These are phyloP conservation scores for Amblyopsis rosae DNA, from an alignment of 2,113 vertebrate genomes.

Conservation along the genomic window DNA sequence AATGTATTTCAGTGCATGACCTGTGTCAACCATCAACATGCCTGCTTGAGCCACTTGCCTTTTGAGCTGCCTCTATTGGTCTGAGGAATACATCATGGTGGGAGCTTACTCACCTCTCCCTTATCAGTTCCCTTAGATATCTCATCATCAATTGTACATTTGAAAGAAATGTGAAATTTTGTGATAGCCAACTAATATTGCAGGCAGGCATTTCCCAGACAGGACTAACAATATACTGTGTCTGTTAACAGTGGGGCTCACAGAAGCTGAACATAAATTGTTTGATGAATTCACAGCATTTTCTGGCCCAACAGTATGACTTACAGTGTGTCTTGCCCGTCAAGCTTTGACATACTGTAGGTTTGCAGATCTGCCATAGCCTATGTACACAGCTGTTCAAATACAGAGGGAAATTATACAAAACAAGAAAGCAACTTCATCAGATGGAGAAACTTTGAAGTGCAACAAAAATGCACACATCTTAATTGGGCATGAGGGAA, in stretches of 20 bases:
- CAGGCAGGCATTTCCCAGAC: neutral
- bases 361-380: neutral
- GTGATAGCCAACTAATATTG: neutral
- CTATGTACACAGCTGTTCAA: neutral
- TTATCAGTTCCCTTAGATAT: too few species aligned
- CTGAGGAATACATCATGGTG: too few species aligned
- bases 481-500: neutral
- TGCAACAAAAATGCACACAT: constrained; percentile 73
- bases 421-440: constrained; percentile 78
- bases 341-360: neutral
- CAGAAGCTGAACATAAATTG: neutral
- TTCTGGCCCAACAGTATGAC: neutral
- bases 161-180: neutral
- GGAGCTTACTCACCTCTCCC: too few species aligned
- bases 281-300: neutral
- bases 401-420: constrained; percentile 48
- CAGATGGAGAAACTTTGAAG: constrained; percentile 57
- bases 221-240: neutral
- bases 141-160: too few species aligned
- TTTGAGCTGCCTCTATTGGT: too few species aligned
- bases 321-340: constrained; percentile 3
- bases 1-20: too few species aligned
- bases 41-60: too few species aligned
- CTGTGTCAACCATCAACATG: too few species aligned
- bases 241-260: neutral